phyloP scores from a whole-genome alignment of 2,113 vertebrate genomes.

The Myotis lucifugus region DNA sequence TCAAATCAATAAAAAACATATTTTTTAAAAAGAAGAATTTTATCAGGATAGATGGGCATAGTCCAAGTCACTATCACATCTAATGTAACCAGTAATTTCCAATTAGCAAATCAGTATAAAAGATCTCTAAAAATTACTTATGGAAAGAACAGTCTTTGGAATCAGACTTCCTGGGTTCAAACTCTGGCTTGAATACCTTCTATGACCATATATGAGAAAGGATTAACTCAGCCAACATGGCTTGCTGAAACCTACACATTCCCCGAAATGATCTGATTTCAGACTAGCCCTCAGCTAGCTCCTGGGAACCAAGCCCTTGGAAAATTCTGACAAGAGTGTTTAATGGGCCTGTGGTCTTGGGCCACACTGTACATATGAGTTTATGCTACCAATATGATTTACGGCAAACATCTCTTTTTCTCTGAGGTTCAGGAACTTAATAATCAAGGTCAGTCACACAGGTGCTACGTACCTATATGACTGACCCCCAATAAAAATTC shows the following conservation, averaged over 20 bases:
- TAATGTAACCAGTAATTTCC: background rate
- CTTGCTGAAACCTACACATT: background rate
- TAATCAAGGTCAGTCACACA: background rate
- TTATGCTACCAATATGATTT: background rate
- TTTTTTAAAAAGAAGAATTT: background rate
- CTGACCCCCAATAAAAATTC: background rate
- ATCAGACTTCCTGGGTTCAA: background rate
- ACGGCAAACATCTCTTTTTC: background rate
- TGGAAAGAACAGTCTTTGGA: background rate
- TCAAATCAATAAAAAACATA: too few relatives aligned
- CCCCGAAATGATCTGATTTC: background rate
- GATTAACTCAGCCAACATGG: background rate
- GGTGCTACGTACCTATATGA: background rate
- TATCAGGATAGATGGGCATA: background rate
- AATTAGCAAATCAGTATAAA: conserved; percentile 35
- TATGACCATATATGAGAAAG: background rate
- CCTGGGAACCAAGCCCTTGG: background rate
- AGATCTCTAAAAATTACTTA: background rate
- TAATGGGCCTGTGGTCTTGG: background rate
- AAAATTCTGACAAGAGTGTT: background rate
- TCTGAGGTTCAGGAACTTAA: background rate
- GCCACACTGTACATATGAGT: background rate
- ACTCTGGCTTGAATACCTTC: background rate
- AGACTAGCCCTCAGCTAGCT: background rate
- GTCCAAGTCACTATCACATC: background rate